phyloP scores from a whole-genome alignment of 1,140 invertebrate genomes.

The Lamellibrachia luymesi region DNA sequence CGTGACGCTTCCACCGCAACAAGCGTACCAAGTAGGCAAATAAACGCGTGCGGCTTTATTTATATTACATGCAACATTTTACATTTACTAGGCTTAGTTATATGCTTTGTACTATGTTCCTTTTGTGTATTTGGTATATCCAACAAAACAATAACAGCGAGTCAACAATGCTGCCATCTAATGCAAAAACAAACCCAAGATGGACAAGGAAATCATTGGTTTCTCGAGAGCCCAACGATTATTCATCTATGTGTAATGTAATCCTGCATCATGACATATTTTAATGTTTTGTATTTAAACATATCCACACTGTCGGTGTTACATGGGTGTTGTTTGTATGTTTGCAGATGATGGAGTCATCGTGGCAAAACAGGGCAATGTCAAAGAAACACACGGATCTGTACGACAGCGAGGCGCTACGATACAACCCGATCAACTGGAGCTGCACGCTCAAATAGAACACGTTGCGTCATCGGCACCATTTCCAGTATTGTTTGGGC shows the following conservation, averaged over 20 bases:
- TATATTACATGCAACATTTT: too few relatives aligned
- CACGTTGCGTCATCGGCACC: not conserved
- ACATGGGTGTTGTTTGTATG: not conserved
- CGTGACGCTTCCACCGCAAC: not conserved
- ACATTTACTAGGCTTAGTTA: too few relatives aligned
- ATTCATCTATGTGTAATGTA: too few relatives aligned
- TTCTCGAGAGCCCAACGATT: too few relatives aligned
- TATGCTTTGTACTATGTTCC: too few relatives aligned
- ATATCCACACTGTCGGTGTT: too few relatives aligned
- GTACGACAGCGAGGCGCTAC: constrained; percentile 43
- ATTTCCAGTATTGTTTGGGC: not conserved
- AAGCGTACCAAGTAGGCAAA: not conserved
- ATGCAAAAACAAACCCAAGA: too few relatives aligned
- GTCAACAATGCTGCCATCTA: not conserved
- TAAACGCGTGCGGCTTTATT: not conserved
- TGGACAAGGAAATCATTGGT: too few relatives aligned
- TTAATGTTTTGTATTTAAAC: too few relatives aligned
- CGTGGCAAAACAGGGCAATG: constrained; percentile 34
- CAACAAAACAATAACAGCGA: not conserved
- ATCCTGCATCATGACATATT: too few relatives aligned
- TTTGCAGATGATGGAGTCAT: constrained; percentile 49
- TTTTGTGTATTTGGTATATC: not conserved
- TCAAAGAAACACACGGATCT: constrained; percentile 35
- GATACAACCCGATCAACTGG: constrained; percentile 55
- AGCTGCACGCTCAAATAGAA: constrained; percentile 48